These are phyloP conservation scores for Paratilapia polleni DNA, from an alignment of 2,113 vertebrate genomes.

Conservation along the genomic window DNA sequence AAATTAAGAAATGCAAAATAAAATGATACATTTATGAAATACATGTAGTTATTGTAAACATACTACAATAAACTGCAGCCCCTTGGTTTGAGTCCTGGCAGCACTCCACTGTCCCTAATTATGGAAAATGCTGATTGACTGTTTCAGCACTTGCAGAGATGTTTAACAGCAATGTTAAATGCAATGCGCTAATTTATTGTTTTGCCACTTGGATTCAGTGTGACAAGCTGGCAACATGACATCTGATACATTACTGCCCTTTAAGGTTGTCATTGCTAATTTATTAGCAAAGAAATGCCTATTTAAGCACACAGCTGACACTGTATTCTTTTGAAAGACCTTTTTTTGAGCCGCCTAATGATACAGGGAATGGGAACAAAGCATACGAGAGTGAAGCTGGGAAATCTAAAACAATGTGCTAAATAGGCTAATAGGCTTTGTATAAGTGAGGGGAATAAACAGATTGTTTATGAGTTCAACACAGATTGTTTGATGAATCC, in stretches of 20 bases:
- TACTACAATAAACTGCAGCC: no score
- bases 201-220: neutral
- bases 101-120: neutral
- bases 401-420: neutral
- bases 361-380: neutral
- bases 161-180: neutral
- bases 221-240: neutral
- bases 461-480: neutral
- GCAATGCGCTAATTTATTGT: neutral
- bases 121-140: neutral
- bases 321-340: neutral
- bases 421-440: neutral
- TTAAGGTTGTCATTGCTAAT: constrained; percentile 3
- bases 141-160: neutral
- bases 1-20: neutral
- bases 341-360: neutral
- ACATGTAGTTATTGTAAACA: neutral
- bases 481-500: neutral
- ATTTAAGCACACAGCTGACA: neutral
- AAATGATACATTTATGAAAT: neutral
- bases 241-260: neutral
- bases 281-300: neutral
- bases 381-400: neutral
- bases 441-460: neutral
- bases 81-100: neutral